Conservation (phyloP, 2,113 vertebrate species). For the Sciurus niger region DNA sequence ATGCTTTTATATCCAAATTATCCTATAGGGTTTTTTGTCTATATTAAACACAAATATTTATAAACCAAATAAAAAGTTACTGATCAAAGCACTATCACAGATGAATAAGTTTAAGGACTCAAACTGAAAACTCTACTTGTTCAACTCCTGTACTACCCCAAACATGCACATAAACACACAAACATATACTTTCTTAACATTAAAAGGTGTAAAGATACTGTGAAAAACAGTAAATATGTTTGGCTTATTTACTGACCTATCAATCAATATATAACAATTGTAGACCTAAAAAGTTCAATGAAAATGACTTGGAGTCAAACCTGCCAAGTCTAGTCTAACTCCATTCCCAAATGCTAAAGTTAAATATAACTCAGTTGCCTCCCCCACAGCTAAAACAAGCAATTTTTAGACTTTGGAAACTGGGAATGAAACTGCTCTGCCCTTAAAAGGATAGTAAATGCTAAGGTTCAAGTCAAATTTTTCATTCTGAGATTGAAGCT, state of each 20-base stretch:
- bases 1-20: background rate
- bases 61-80: conserved; percentile 41
- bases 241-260: background rate
- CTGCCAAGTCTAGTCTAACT: conserved; percentile 5
- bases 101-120: conserved; percentile 23
- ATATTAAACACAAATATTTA: conserved; percentile 58
- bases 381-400: conserved; percentile 53
- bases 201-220: background rate
- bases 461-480: conserved; percentile 24
- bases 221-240: background rate
- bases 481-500: conserved; percentile 5
- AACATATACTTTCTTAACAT: conserved; percentile 6
- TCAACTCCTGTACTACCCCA: background rate
- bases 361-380: conserved; percentile 62
- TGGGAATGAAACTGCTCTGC: conserved; percentile 46
- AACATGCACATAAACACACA: background rate
- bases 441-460: conserved; percentile 52
- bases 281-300: background rate
- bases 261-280: background rate
- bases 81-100: conserved; percentile 4
- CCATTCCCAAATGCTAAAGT: conserved; percentile 10
- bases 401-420: conserved; percentile 34
- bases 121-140: background rate
- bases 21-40: background rate
- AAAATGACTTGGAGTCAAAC: background rate